phyloP scores from a whole-genome alignment of 2,113 vertebrate species.

The Tiliqua scincoides region DNA sequence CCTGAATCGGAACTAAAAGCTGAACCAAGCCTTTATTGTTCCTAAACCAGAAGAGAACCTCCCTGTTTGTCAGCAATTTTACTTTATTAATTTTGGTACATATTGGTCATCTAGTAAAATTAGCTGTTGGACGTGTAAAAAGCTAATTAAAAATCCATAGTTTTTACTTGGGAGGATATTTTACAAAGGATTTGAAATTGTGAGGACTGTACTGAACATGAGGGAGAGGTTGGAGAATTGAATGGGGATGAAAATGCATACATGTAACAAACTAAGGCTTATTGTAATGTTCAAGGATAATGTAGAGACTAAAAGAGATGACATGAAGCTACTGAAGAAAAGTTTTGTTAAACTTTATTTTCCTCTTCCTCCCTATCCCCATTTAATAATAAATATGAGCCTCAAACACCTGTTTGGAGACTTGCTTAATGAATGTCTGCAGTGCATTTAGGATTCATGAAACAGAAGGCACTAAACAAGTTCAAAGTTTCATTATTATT shows the following conservation, averaged over 20 bases:
- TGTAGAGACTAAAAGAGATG: neutral
- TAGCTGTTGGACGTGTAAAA: neutral
- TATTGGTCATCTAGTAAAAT: neutral
- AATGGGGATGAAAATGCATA: neutral
- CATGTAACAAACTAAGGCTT: neutral
- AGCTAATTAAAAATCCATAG: neutral
- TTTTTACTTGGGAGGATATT: neutral
- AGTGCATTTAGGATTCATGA: conserved; percentile 36
- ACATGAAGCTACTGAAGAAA: neutral
- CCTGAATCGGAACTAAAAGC: neutral
- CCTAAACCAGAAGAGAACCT: neutral
- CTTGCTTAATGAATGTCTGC: conserved; percentile 28
- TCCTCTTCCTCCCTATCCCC: neutral
- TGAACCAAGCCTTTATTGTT: neutral
- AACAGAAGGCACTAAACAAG: conserved; percentile 10
- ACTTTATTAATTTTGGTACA: neutral
- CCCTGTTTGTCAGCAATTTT: neutral
- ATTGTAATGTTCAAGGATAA: conserved; percentile 9
- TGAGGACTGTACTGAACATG: neutral
- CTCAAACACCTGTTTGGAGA: conserved; percentile 10
- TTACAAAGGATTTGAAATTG: neutral
- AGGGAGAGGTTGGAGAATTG: neutral
- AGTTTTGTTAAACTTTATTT: conserved; percentile 18
- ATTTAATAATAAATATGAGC: conserved; percentile 26
- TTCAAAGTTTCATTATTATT: conserved; percentile 31